Evolutionary conservation across 2,797 vertebrate species (phyloP).

Genomic region (Parotocinclus haroldoi): DNA sequence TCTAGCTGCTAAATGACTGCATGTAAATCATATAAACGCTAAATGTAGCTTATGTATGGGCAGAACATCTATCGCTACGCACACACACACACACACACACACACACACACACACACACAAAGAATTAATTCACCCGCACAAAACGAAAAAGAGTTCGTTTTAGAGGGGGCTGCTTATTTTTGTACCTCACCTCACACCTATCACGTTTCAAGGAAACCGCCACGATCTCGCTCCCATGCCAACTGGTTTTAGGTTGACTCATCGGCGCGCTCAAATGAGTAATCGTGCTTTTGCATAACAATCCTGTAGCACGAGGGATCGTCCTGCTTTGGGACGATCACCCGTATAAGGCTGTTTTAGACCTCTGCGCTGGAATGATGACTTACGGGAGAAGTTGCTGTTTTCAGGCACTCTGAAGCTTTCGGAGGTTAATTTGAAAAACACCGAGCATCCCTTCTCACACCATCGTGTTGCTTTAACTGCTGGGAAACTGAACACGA

Average conservation of each 20-base stretch:
- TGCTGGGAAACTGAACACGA: neutral
- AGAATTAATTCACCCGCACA: too few relatives aligned
- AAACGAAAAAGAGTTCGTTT: conserved; percentile 18
- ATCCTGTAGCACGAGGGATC: neutral
- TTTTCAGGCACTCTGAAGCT: conserved; percentile 9
- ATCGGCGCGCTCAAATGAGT: conserved; percentile 23
- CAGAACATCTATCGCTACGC: too few relatives aligned
- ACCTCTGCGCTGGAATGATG: conserved; percentile 1
- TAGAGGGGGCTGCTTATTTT: conserved; percentile 10
- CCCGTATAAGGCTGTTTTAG: too few relatives aligned
- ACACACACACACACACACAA: too few relatives aligned
- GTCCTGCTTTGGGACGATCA: neutral
- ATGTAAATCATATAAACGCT: too few relatives aligned
- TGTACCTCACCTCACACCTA: conserved; percentile 12
- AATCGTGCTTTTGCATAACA: conserved; percentile 23
- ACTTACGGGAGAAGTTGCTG: conserved; percentile 11
- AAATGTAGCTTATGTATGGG: too few relatives aligned
- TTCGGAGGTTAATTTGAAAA: conserved; percentile 1
- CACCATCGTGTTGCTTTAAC: neutral
- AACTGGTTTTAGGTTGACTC: conserved; percentile 30
- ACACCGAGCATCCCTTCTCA: neutral
- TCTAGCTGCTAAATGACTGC: too few relatives aligned
- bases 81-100: too few relatives aligned
- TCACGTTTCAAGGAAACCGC: conserved; percentile 32
- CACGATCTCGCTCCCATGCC: conserved; percentile 25